A percentile compares a stretch with the other conserved stretches of the same genome.
Conservation (phyloP, 2,888 invertebrate genomes). For the Drosophila phalerata region DNA sequence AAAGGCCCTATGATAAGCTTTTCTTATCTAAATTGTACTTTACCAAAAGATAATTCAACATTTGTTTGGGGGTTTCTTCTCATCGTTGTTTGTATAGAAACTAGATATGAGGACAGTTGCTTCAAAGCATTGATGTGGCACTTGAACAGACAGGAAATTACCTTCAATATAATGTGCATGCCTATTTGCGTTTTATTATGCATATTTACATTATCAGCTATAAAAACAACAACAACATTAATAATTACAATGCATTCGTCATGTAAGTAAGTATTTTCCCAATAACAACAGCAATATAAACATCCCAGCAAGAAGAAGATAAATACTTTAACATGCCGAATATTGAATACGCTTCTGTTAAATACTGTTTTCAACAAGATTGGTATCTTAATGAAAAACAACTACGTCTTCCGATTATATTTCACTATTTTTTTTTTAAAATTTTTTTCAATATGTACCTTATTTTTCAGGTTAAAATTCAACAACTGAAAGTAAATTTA, state of each 20-base stretch:
- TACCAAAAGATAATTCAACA: not conserved
- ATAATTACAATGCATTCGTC: slow-evolving; percentile 41
- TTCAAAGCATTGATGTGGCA: slow-evolving; percentile 11
- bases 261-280: slow-evolving; percentile 50
- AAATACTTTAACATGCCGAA: not conserved
- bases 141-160: slow-evolving; percentile 46
- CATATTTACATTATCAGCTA: slow-evolving; percentile 70
- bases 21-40: slow-evolving; percentile 3
- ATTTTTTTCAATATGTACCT: too few species aligned
- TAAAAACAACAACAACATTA: slow-evolving; percentile 27
- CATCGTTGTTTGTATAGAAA: not conserved
- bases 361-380: not conserved
- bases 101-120: slow-evolving; percentile 6
- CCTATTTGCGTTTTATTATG: slow-evolving; percentile 54
- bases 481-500: too few species aligned
- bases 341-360: slow-evolving; percentile 18
- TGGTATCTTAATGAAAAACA: too few species aligned
- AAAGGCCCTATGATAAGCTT: slow-evolving; percentile 6
- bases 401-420: too few species aligned
- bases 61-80: not conserved
- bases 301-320: slow-evolving; percentile 20
- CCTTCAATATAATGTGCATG: slow-evolving; percentile 27
- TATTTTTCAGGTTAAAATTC: too few species aligned
- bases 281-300: slow-evolving; percentile 35
- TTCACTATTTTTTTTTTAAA: too few species aligned